phyloP scores from a whole-genome alignment of 2,888 invertebrate species.

The Rhagonycha lutea region DNA sequence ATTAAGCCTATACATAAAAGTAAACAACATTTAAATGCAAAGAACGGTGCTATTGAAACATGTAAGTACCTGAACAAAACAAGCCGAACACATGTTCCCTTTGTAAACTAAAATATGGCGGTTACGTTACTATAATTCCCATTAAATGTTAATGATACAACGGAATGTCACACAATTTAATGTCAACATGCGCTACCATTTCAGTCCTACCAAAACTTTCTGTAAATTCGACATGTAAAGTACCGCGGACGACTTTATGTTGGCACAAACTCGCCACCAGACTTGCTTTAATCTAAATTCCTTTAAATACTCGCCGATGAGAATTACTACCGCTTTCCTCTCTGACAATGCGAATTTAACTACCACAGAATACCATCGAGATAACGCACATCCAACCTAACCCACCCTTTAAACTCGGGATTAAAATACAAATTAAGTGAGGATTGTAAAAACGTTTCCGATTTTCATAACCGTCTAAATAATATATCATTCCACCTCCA shows the following conservation, averaged over 20 bases:
- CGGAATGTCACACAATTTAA: conserved; percentile 54
- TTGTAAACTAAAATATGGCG: conserved; percentile 50
- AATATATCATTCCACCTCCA: not conserved
- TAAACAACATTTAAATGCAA: conserved; percentile 29
- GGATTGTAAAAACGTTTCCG: not conserved
- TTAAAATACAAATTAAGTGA: not conserved
- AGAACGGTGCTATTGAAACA: conserved; percentile 34
- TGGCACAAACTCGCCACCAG: conserved; percentile 38
- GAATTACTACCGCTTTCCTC: conserved; percentile 31
- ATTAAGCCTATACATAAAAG: conserved; percentile 28
- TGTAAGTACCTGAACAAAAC: conserved; percentile 42
- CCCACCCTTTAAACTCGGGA: not conserved
- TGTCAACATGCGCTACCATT: conserved; percentile 50
- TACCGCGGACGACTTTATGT: conserved; percentile 45
- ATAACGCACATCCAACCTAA: conserved; percentile 15
- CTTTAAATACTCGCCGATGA: conserved; percentile 39
- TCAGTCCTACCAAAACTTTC: conserved; percentile 47
- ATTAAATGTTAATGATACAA: conserved; percentile 56
- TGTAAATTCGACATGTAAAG: conserved; percentile 50
- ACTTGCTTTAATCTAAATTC: conserved; percentile 47
- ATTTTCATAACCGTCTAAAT: not conserved
- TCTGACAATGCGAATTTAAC: conserved; percentile 26
- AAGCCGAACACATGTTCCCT: conserved; percentile 53
- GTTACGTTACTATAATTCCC: conserved; percentile 49
- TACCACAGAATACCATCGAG: conserved; percentile 18